A percentile compares a stretch with the other conserved stretches of the same genome.
These are phyloP conservation scores for Leptinotarsa undecemlineata DNA, from an alignment of 1,140 invertebrate genomes.

Conservation along the genomic window DNA sequence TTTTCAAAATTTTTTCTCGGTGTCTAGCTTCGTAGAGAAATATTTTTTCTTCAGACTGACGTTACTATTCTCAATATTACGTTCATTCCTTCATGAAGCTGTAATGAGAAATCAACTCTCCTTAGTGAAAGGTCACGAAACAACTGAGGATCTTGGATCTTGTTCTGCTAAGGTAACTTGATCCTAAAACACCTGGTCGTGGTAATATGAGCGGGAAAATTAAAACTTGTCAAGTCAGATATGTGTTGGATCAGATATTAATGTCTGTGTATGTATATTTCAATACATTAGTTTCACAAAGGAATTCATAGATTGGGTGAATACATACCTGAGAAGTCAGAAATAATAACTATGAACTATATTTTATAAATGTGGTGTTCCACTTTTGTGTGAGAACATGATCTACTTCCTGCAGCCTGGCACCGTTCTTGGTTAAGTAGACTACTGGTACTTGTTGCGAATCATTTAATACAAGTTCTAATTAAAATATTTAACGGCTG, in stretches of 20 bases:
- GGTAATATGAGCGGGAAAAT: constrained; percentile 30
- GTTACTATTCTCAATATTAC: constrained; percentile 4
- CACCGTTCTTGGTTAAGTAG: constrained; percentile 5
- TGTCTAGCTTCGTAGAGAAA: not conserved
- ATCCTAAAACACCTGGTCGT: constrained; percentile 29
- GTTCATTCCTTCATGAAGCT: constrained; percentile 10
- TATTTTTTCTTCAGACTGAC: not conserved
- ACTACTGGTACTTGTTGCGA: not conserved
- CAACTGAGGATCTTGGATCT: constrained; percentile 27
- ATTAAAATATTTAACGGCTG: no score
- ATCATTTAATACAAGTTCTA: not conserved
- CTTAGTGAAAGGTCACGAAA: constrained; percentile 30
- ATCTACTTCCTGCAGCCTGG: not conserved
- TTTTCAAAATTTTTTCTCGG: not conserved
- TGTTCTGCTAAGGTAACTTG: constrained; percentile 31
- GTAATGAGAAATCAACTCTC: constrained; percentile 19
- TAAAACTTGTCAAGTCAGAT: constrained; percentile 10
- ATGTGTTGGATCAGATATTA: not conserved
- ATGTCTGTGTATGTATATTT: not conserved
- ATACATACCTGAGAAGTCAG: not conserved
- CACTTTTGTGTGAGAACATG: not conserved
- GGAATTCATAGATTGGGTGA: no score
- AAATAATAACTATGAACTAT: constrained; percentile 1
- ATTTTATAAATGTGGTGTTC: not conserved
- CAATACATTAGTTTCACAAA: not conserved